Evolutionary conservation across 2,113 vertebrate genomes (phyloP).

Genomic region (Nicator chloris): DNA sequence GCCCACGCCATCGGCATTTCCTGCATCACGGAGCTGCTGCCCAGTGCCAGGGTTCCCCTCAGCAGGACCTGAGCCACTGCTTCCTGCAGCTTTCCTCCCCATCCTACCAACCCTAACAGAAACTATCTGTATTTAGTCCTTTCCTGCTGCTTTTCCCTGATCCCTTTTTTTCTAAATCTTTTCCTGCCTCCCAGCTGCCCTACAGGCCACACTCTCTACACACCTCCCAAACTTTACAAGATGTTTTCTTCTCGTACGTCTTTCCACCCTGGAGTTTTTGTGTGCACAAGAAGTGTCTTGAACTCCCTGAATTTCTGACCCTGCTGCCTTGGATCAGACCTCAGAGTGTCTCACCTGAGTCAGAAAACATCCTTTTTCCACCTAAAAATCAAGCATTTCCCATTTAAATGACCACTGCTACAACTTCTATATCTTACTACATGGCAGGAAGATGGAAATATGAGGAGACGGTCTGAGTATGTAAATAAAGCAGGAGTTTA

Average conservation of each 20-base stretch:
- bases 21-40: not conserved
- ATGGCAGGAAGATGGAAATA: not conserved
- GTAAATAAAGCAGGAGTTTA: constrained; percentile 64
- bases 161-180: not conserved
- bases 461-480: not conserved
- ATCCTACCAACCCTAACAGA: not conserved
- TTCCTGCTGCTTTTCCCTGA: not conserved
- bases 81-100: not conserved
- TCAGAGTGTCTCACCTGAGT: not conserved
- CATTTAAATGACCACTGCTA: not conserved
- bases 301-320: not conserved
- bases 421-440: not conserved
- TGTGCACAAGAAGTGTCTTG: not conserved
- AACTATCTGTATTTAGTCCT: not conserved
- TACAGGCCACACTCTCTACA: not conserved
- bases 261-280: not conserved
- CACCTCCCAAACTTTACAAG: not conserved
- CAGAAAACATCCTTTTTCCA: not conserved
- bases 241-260: not conserved
- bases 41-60: not conserved
- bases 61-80: not conserved
- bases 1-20: fast-evolving
- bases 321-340: not conserved
- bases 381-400: not conserved
- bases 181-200: not conserved